Percentiles rank a stretch among this genome's conserved stretches.
Conservation (phyloP, 2,888 invertebrate species). For the Cremastinae sp. region DNA sequence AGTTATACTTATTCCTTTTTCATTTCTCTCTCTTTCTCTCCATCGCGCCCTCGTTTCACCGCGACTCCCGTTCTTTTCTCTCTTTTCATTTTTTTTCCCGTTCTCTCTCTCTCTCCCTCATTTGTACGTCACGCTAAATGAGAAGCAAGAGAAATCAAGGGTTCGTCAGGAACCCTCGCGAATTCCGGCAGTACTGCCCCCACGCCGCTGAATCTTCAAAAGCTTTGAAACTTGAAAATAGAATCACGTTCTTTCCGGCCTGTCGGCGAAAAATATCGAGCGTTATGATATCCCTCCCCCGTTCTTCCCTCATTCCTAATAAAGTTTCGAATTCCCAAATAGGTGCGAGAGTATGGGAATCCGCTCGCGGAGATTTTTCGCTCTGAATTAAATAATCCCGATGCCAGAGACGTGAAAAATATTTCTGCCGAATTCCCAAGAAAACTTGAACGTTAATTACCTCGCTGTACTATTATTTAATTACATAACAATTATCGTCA, state of each 20-base stretch:
- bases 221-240: conserved; percentile 65
- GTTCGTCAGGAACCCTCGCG: conserved; percentile 48
- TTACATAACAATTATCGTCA: too few relatives aligned
- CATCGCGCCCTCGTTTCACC: conserved; percentile 12
- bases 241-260: conserved; percentile 65
- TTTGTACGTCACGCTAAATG: conserved; percentile 51
- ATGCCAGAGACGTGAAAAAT: not conserved
- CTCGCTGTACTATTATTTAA: too few relatives aligned
- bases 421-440: too few relatives aligned
- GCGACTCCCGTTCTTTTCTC: too few relatives aligned
- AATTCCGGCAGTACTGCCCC: conserved; percentile 32
- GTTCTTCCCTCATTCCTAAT: not conserved
- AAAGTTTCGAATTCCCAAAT: conserved; percentile 8
- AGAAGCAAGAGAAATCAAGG: conserved; percentile 58
- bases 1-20: conserved; percentile 27
- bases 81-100: conserved; percentile 1
- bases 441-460: not conserved
- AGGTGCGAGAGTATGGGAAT: conserved; percentile 11
- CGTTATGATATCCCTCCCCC: conserved; percentile 33
- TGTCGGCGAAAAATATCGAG: conserved; percentile 38
- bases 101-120: conserved; percentile 36
- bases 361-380: not conserved
- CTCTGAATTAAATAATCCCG: not conserved
- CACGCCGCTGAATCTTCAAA: conserved; percentile 43
- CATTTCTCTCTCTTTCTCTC: conserved; percentile 37